phyloP scores from a whole-genome alignment of 2,888 invertebrate species.

The Cynaeus angustus region DNA sequence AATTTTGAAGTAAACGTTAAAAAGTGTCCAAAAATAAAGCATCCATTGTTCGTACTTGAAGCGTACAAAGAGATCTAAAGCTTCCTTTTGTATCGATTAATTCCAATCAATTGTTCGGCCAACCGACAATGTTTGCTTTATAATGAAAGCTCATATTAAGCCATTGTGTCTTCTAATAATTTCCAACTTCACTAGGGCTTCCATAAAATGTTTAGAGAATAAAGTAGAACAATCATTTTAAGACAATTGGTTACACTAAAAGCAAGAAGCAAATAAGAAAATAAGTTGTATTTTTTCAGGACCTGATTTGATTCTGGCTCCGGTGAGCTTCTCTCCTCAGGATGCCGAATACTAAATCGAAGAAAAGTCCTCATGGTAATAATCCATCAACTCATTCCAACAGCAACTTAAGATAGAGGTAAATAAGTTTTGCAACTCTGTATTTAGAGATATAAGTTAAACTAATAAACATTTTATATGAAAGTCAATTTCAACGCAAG shows the following conservation, averaged over 20 bases:
- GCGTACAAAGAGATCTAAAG: constrained; percentile 38
- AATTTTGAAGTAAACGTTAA: constrained; percentile 6
- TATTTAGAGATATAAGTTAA: too few species aligned
- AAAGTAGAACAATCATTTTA: background rate
- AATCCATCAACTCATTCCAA: constrained; percentile 19
- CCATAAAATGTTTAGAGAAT: constrained; percentile 29
- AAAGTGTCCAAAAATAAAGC: constrained; percentile 31
- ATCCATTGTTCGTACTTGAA: constrained; percentile 37
- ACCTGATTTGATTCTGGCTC: constrained; percentile 69
- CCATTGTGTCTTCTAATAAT: constrained; percentile 27
- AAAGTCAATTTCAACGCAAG: too few species aligned
- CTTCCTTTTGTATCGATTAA: constrained; percentile 43
- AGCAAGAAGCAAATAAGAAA: too few species aligned
- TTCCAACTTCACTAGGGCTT: constrained; percentile 18
- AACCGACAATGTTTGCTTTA: constrained; percentile 39
- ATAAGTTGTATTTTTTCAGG: constrained; percentile 60
- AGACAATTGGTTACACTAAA: too few species aligned
- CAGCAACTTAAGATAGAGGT: too few species aligned
- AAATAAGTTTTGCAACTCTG: background rate
- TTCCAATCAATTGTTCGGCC: constrained; percentile 37
- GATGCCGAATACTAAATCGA: constrained; percentile 62
- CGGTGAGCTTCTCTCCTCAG: constrained; percentile 66
- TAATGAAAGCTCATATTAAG: constrained; percentile 35
- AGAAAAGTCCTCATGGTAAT: constrained; percentile 6
- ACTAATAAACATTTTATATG: too few species aligned